phyloP scores from a whole-genome alignment of 92 coral and sea anemone species.

The Anthopleura xanthogrammica region DNA sequence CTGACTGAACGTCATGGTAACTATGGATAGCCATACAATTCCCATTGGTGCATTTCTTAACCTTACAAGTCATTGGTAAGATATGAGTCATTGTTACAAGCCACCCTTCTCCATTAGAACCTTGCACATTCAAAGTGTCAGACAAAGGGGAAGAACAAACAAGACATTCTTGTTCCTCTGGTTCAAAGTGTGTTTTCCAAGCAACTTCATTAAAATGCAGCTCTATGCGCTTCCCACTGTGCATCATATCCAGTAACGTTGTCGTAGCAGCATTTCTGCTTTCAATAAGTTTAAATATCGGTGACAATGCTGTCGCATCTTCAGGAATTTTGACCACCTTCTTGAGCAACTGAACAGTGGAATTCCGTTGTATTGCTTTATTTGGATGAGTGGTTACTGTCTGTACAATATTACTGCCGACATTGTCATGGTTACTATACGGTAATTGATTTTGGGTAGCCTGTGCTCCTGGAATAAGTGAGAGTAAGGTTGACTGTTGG shows the following conservation, averaged over 20 bases:
- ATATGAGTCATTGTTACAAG: constrained; percentile 45
- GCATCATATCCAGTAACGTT: constrained; percentile 25
- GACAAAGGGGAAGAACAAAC: constrained; percentile 31
- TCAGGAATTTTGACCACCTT: constrained; percentile 39
- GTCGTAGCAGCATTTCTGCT: constrained; percentile 44
- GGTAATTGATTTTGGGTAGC: constrained; percentile 7
- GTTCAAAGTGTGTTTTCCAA: constrained; percentile 41
- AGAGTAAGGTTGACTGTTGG: not conserved
- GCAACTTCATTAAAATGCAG: constrained; percentile 39
- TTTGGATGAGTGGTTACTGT: not conserved
- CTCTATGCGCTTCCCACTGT: constrained; percentile 29
- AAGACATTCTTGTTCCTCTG: constrained; percentile 30
- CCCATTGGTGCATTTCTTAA: constrained; percentile 35
- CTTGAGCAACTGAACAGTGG: constrained; percentile 31
- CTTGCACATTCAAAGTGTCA: constrained; percentile 37
- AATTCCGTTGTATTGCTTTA: constrained; percentile 19
- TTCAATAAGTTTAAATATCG: constrained; percentile 43
- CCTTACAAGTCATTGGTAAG: constrained; percentile 31
- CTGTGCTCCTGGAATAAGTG: constrained; percentile 10
- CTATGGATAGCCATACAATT: constrained; percentile 38
- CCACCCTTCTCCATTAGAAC: constrained; percentile 49
- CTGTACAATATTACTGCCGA: constrained; percentile 5
- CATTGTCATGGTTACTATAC: constrained; percentile 16
- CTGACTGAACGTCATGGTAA: constrained; percentile 38
- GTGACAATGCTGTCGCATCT: constrained; percentile 33